These are phyloP conservation scores for Muntiacus reevesi DNA, from an alignment of 2,113 vertebrate species.

Conservation along the genomic window DNA sequence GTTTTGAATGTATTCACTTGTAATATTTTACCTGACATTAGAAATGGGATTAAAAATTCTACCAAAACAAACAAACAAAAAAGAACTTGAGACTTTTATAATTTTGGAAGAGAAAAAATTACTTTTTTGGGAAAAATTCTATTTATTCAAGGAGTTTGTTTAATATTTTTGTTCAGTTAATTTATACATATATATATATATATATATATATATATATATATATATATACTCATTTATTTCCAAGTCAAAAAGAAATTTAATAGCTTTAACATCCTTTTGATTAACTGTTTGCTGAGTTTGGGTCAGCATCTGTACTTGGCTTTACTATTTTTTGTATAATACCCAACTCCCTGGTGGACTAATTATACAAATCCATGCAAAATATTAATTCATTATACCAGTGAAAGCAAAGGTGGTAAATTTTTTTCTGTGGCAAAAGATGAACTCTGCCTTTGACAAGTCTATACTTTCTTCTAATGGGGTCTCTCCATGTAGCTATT, in stretches of 20 bases:
- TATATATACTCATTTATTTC: neutral
- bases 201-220: neutral
- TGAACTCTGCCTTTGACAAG: neutral
- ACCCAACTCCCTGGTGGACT: neutral
- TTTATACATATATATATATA: neutral
- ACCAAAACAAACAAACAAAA: neutral
- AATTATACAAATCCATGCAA: neutral
- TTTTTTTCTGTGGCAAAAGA: neutral
- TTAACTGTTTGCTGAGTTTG: neutral
- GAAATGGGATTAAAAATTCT: neutral
- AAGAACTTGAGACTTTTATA: neutral
- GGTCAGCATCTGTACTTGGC: neutral
- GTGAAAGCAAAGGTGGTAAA: neutral
- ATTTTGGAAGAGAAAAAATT: neutral
- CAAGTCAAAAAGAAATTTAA: neutral
- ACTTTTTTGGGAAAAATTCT: neutral
- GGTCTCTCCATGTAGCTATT: neutral
- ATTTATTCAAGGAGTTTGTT: neutral
- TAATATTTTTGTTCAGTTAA: neutral
- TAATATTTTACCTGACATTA: neutral
- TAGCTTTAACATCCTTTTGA: neutral
- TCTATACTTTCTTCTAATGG: neutral
- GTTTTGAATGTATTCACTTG: neutral
- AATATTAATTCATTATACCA: neutral
- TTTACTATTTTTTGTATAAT: constrained; percentile 36